Percentiles rank a stretch among this genome's conserved stretches.
Evolutionary conservation across 2,888 invertebrate genomes (phyloP).

Genomic region (Tetragnatha montana): DNA sequence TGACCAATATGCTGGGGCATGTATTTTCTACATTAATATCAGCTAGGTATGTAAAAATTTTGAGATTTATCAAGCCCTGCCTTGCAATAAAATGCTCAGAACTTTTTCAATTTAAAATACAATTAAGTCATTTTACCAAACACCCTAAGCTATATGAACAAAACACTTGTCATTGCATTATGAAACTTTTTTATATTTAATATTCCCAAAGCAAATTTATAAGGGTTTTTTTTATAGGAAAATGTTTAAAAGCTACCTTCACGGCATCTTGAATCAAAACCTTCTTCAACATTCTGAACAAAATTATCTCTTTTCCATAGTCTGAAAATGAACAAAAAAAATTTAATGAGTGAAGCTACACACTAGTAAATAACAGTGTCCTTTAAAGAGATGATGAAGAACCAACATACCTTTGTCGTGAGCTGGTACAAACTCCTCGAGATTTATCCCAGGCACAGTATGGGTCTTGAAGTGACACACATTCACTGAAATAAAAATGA

Average conservation of each 20-base stretch:
- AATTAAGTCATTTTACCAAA: too few species aligned
- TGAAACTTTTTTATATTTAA: too few species aligned
- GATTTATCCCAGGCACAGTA: constrained; percentile 97
- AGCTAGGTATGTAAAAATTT: too few species aligned
- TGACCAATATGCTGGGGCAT: too few species aligned
- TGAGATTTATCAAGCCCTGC: too few species aligned
- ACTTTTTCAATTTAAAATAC: too few species aligned
- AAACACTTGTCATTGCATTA: neutral
- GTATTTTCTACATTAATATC: too few species aligned
- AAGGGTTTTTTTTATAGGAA: neutral
- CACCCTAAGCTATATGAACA: too few species aligned
- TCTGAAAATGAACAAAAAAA: constrained; percentile 46
- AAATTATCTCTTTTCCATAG: constrained; percentile 87
- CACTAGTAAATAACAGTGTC: neutral
- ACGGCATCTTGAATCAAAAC: constrained; percentile 83
- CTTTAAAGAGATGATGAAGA: neutral
- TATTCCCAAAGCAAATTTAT: neutral
- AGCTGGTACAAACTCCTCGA: constrained; percentile 70
- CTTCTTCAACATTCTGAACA: constrained; percentile 88
- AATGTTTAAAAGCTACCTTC: constrained; percentile 77
- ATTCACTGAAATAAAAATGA: constrained; percentile 82
- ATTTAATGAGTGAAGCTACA: neutral
- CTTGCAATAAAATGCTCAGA: too few species aligned
- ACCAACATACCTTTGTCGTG: constrained; percentile 52
- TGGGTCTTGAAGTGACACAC: constrained; percentile 95